A percentile compares a stretch with the other conserved stretches of the same genome.
These are phyloP conservation scores for Cataglyphis rosenhaueri DNA, from an alignment of 2,888 invertebrate species.

Conservation along the genomic window DNA sequence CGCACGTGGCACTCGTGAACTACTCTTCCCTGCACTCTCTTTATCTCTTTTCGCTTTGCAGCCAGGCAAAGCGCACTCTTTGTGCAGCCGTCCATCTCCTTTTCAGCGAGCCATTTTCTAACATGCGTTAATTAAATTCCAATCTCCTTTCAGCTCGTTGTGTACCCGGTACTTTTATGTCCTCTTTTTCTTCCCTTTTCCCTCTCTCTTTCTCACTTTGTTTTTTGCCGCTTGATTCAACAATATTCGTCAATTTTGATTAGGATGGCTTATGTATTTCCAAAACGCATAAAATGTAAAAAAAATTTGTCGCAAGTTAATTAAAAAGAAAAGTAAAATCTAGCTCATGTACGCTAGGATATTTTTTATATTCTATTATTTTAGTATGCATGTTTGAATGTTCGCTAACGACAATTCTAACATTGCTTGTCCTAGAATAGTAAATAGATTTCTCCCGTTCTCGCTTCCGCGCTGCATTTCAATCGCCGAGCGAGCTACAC, in stretches of 20 bases:
- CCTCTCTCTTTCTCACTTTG: neutral
- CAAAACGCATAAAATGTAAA: neutral
- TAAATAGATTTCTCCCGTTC: constrained; percentile 44
- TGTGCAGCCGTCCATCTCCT: constrained; percentile 51
- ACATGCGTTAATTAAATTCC: constrained; percentile 70
- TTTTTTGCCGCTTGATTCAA: constrained; percentile 40
- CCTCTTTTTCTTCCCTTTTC: neutral
- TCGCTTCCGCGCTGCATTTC: constrained; percentile 27
- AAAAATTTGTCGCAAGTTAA: neutral
- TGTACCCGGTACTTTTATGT: neutral
- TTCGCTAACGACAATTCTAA: constrained; percentile 14
- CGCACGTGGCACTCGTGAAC: constrained; percentile 33
- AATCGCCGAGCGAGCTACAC: constrained; percentile 27
- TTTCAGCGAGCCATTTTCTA: constrained; percentile 61
- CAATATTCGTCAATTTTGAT: constrained; percentile 12
- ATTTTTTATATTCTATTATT: neutral
- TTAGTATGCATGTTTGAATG: neutral
- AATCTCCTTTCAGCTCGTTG: constrained; percentile 56
- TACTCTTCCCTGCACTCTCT: constrained; percentile 31
- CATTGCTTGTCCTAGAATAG: constrained; percentile 30
- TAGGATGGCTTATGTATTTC: neutral
- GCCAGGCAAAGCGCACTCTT: constrained; percentile 25
- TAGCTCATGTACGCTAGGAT: neutral
- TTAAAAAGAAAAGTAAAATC: neutral
- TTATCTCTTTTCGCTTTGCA: constrained; percentile 34